A percentile compares a stretch with the other conserved stretches of the same genome.
Evolutionary conservation across 2,113 vertebrate genomes (phyloP).

Genomic region (Chaetodon auriga): DNA sequence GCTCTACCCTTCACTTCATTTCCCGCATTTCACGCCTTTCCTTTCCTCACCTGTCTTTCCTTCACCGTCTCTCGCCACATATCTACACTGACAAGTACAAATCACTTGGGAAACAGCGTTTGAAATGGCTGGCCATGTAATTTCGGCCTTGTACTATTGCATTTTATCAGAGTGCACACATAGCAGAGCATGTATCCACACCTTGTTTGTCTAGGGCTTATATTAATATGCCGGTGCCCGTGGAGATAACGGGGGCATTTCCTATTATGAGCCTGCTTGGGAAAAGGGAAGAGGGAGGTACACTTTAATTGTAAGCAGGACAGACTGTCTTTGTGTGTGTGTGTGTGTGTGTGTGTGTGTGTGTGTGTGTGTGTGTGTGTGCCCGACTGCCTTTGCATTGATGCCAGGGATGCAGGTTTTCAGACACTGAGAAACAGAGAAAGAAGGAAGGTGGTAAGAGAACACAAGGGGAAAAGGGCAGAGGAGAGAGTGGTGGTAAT

Average conservation of each 20-base stretch:
- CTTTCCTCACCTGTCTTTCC: not conserved
- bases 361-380: slow-evolving; percentile 21
- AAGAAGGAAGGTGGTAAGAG: not conserved
- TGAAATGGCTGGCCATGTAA: slow-evolving; percentile 6
- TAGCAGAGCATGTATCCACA: slow-evolving; percentile 50
- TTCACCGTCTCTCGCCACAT: not conserved
- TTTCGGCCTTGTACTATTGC: slow-evolving; percentile 1
- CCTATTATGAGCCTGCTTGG: slow-evolving; percentile 71
- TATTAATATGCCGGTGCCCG: slow-evolving; percentile 68
- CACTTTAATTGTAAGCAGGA: slow-evolving; percentile 58
- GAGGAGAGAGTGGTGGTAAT: slow-evolving; percentile 19
- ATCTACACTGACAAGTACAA: not conserved
- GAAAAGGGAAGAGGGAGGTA: slow-evolving; percentile 77
- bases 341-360: slow-evolving; percentile 40
- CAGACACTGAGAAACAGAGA: not conserved
- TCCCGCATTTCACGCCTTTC: slow-evolving; percentile 4
- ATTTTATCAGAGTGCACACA: slow-evolving; percentile 41
- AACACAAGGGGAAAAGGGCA: not conserved
- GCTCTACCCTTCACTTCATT: not conserved
- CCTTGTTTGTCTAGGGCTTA: slow-evolving; percentile 70
- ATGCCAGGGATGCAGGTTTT: slow-evolving; percentile 29
- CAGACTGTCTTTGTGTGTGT: slow-evolving; percentile 36
- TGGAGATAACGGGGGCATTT: slow-evolving; percentile 76
- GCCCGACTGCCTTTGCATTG: not conserved
- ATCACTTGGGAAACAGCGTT: not conserved